These are phyloP conservation scores for Trichonephila clavata DNA, from an alignment of 1,140 invertebrate genomes.

Conservation along the genomic window DNA sequence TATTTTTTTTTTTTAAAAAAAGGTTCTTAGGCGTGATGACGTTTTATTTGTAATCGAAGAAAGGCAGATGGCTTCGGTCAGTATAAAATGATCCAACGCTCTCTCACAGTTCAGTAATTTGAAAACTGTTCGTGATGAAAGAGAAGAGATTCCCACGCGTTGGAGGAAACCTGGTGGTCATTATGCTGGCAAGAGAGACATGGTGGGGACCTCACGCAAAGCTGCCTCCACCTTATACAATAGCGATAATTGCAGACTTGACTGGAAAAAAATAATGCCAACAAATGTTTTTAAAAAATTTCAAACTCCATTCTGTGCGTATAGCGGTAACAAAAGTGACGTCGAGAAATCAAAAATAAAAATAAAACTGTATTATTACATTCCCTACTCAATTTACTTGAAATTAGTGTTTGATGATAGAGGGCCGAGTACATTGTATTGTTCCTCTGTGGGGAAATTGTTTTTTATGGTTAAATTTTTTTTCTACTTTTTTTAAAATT, in stretches of 20 bases:
- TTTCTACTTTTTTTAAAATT: background rate
- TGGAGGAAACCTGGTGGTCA: background rate
- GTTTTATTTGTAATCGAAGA: no score
- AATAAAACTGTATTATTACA: background rate
- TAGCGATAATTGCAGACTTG: constrained; percentile 13
- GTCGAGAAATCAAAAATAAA: background rate
- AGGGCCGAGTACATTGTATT: background rate
- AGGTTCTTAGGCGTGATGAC: no score
- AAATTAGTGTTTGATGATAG: constrained; percentile 9
- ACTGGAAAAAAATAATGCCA: background rate
- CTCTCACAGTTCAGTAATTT: background rate
- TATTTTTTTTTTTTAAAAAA: no score
- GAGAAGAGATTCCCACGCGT: background rate
- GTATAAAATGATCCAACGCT: background rate
- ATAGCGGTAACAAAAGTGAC: background rate
- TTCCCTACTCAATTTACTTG: background rate
- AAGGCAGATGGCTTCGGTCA: background rate
- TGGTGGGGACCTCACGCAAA: background rate
- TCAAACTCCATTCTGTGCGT: background rate
- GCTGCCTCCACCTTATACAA: background rate
- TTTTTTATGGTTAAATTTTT: background rate
- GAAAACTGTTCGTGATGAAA: background rate
- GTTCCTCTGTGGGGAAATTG: background rate
- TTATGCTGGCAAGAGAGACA: background rate
- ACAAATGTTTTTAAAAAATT: background rate